Conservation (phyloP, 2,888 invertebrate genomes). For the Drosophila pseudotalamancana region DNA sequence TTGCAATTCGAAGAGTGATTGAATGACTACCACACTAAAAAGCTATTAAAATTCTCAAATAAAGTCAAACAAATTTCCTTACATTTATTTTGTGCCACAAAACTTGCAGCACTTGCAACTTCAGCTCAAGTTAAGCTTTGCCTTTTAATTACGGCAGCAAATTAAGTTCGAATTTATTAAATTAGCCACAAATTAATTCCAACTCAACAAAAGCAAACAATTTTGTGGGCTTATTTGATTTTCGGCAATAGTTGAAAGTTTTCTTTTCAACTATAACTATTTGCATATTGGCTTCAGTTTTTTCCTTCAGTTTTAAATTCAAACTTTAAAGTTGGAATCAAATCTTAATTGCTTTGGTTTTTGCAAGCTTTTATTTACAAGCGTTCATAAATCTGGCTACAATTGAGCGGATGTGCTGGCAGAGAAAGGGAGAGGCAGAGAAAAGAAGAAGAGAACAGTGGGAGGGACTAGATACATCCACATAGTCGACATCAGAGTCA, state of each 20-base stretch:
- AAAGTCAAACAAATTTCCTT: background rate
- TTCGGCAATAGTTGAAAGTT: constrained; percentile 2
- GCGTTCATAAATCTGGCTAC: constrained; percentile 11
- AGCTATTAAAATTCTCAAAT: too few species aligned
- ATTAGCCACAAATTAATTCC: constrained; percentile 5
- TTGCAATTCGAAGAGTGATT: too few species aligned
- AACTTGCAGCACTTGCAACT: background rate
- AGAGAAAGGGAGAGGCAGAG: background rate
- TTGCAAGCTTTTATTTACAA: constrained; percentile 3
- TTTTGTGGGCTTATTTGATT: constrained; percentile 15
- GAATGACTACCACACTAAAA: too few species aligned
- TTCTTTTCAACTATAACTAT: constrained; percentile 21
- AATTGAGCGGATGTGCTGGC: constrained; percentile 18
- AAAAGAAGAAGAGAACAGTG: background rate
- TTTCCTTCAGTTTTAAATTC: background rate
- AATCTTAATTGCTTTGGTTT: constrained; percentile 37
- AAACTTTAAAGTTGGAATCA: constrained; percentile 10
- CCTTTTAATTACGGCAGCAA: constrained; percentile 6
- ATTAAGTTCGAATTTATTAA: constrained; percentile 16
- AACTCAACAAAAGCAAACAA: constrained; percentile 18
- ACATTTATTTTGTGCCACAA: background rate
- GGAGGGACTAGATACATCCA: background rate
- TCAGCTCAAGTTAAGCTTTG: too few species aligned
- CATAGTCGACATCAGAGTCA: constrained; percentile 25
- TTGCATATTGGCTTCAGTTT: constrained; percentile 26